phyloP scores from a whole-genome alignment of 1,140 invertebrate genomes.

The Asobara japonica region DNA sequence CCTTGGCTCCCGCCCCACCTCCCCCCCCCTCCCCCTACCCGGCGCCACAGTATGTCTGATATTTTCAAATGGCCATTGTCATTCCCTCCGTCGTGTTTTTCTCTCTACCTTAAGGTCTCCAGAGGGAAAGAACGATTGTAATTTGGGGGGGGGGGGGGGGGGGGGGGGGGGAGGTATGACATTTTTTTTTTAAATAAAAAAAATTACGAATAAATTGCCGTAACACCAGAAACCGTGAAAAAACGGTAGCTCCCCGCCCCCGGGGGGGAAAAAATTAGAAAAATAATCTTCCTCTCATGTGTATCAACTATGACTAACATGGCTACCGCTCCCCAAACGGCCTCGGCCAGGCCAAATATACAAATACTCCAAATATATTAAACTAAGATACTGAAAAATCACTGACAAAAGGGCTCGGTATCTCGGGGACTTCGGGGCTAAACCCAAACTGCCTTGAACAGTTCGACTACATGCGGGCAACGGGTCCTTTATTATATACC shows the following conservation, averaged over 20 bases:
- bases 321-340: too few relatives aligned
- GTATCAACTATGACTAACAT: too few relatives aligned
- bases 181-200: too few relatives aligned
- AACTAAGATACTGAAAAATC: background rate
- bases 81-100: conserved; percentile 8
- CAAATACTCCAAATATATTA: too few relatives aligned
- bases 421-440: background rate
- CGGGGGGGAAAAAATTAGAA: too few relatives aligned
- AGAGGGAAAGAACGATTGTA: background rate
- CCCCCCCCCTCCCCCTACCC: background rate
- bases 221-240: too few relatives aligned
- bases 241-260: too few relatives aligned
- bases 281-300: too few relatives aligned
- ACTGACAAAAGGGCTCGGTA: background rate
- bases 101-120: background rate
- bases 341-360: too few relatives aligned
- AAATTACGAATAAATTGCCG: too few relatives aligned
- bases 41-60: conserved; percentile 8
- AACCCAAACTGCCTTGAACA: background rate
- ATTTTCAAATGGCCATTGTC: conserved; percentile 14
- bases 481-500: conserved; percentile 26
- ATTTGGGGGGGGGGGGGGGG: background rate
- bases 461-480: background rate
- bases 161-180: too few relatives aligned
- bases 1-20: background rate